Percentiles rank a stretch among this genome's conserved stretches.
Conservation (phyloP, 2,113 vertebrate genomes). For the Kryptolebias marmoratus region DNA sequence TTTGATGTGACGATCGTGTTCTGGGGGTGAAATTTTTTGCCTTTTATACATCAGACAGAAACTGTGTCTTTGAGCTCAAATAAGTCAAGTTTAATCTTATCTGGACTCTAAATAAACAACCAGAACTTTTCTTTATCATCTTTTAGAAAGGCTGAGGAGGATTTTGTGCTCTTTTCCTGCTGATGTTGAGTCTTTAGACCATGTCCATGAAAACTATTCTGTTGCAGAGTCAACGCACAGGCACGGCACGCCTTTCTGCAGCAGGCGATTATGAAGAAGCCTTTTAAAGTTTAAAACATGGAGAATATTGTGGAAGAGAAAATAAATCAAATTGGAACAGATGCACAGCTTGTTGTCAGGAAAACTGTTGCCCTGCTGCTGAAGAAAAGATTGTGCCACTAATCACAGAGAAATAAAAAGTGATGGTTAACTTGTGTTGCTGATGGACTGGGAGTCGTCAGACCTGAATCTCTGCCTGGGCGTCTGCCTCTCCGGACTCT, state of each 20-base stretch:
- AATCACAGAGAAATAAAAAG: not conserved
- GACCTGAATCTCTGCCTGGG: constrained; percentile 93
- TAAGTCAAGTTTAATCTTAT: not conserved
- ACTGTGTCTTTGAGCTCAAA: not conserved
- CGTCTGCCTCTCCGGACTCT: constrained; percentile 90
- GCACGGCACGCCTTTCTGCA: too few species aligned
- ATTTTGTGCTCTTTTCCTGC: not conserved
- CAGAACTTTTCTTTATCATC: not conserved
- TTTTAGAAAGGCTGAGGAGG: not conserved
- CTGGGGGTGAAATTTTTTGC: not conserved
- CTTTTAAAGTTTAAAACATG: too few species aligned
- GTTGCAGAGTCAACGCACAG: too few species aligned
- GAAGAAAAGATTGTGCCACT: too few species aligned
- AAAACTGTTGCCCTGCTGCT: too few species aligned
- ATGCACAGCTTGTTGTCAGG: too few species aligned
- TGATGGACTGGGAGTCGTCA: constrained; percentile 34
- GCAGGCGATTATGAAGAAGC: too few species aligned
- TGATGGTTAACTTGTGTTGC: not conserved
- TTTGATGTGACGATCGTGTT: not conserved
- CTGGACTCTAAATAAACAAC: not conserved
- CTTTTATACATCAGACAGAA: not conserved
- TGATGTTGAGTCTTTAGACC: not conserved
- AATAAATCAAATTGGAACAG: too few species aligned
- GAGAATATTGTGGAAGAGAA: too few species aligned
- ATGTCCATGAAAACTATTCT: too few species aligned